These are phyloP conservation scores for Synanthedon tipuliformis DNA, from an alignment of 2,888 invertebrate species.

Conservation along the genomic window DNA sequence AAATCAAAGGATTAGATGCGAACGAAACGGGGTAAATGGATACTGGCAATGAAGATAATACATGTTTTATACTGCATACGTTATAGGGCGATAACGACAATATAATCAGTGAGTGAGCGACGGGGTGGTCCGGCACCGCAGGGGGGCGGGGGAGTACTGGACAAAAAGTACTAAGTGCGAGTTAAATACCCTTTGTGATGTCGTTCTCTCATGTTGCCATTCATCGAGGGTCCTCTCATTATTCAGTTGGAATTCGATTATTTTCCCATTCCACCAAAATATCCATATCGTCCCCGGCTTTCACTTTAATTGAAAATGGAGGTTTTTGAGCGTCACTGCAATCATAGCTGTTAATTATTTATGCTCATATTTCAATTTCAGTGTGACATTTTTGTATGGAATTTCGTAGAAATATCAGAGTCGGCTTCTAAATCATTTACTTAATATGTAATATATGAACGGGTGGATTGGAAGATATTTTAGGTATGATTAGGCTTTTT, in stretches of 20 bases:
- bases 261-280: constrained; percentile 67
- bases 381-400: neutral
- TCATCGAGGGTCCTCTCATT: constrained; percentile 65
- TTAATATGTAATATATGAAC: too few species aligned
- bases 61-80: constrained; percentile 66
- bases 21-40: constrained; percentile 50
- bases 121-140: constrained; percentile 28
- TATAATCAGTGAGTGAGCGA: constrained; percentile 46
- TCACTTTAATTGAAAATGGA: constrained; percentile 64
- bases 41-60: constrained; percentile 60
- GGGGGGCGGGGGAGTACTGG: constrained; percentile 25
- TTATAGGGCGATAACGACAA: constrained; percentile 63
- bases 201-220: constrained; percentile 50
- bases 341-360: constrained; percentile 49
- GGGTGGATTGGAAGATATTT: too few species aligned
- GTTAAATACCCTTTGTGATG: constrained; percentile 69
- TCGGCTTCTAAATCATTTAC: too few species aligned
- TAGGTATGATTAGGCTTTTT: too few species aligned
- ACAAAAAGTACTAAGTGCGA: constrained; percentile 68
- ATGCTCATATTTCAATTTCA: constrained; percentile 19
- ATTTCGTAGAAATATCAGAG: neutral
- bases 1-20: constrained; percentile 64
- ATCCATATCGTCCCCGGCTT: constrained; percentile 67
- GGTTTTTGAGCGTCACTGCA: constrained; percentile 38
- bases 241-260: constrained; percentile 69